Conservation (phyloP, 2,797 vertebrate genomes). For the Ptychobarbus kaznakovi region DNA sequence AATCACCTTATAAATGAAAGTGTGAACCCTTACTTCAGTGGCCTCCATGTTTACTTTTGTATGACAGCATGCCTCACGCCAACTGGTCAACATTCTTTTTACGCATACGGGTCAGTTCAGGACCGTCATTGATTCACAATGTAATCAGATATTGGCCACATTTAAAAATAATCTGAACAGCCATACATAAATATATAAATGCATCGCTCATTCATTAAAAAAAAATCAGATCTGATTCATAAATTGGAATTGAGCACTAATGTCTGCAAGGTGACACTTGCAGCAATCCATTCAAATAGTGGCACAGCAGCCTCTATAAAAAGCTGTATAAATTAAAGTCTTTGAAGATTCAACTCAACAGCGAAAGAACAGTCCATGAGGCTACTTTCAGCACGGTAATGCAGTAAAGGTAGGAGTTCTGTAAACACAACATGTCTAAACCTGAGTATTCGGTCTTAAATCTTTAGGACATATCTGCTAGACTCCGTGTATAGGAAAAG, state of each 20-base stretch:
- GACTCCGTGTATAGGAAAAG: not conserved
- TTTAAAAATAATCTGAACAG: not conserved
- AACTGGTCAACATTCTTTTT: too few species aligned
- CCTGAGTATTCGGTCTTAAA: not conserved
- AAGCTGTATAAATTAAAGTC: not conserved
- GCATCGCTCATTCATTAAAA: too few species aligned
- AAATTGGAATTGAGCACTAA: not conserved
- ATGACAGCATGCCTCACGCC: too few species aligned
- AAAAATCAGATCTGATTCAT: too few species aligned
- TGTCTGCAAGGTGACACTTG: not conserved
- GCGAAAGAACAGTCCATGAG: not conserved
- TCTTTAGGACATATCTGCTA: not conserved
- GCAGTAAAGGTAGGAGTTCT: not conserved
- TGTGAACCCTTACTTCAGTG: not conserved
- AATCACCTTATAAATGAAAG: not conserved
- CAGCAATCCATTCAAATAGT: not conserved
- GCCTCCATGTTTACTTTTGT: too few species aligned
- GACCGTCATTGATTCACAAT: too few species aligned
- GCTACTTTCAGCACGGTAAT: not conserved
- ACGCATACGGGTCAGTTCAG: not conserved
- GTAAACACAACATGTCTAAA: constrained; percentile 14
- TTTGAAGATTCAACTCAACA: not conserved
- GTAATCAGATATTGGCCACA: not conserved
- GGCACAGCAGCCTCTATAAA: not conserved
- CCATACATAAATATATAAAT: not conserved